Evolutionary conservation across 1,140 invertebrate species (phyloP).

Genomic region (Luehdorfia chinensis): DNA sequence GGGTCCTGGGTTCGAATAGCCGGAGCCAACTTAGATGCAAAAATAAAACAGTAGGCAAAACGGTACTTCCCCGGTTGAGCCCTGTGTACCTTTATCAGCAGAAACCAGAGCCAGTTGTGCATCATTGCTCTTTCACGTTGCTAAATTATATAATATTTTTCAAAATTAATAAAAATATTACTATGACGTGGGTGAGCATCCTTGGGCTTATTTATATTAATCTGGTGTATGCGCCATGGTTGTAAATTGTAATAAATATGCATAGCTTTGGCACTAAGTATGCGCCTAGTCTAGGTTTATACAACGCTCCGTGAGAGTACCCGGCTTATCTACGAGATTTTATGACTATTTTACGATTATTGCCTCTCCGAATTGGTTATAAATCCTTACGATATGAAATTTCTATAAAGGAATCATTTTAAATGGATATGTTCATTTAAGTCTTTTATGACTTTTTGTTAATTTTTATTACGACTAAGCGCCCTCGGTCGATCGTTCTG

Average conservation of each 20-base stretch:
- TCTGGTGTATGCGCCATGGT: no score
- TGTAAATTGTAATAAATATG: conserved; percentile 37
- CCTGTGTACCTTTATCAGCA: no score
- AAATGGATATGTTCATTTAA: conserved; percentile 69
- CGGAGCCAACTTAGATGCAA: no score
- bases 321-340: conserved; percentile 64
- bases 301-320: conserved; percentile 45
- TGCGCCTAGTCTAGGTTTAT: conserved; percentile 43
- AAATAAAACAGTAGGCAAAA: no score
- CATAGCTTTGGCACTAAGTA: conserved; percentile 31
- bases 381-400: conserved; percentile 69
- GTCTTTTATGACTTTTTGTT: conserved; percentile 48
- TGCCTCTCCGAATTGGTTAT: conserved; percentile 67
- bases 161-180: no score
- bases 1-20: no score
- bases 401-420: conserved; percentile 68
- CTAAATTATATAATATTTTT: no score
- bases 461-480: conserved; percentile 45
- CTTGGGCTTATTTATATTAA: no score
- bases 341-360: conserved; percentile 73
- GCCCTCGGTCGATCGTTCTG: conserved; percentile 14
- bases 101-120: no score
- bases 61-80: no score
- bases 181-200: no score
- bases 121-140: no score